A percentile compares a stretch with the other conserved stretches of the same genome.
Conservation (phyloP, 2,113 vertebrate species). For the rat (Rattus norvegicus) region DNA sequence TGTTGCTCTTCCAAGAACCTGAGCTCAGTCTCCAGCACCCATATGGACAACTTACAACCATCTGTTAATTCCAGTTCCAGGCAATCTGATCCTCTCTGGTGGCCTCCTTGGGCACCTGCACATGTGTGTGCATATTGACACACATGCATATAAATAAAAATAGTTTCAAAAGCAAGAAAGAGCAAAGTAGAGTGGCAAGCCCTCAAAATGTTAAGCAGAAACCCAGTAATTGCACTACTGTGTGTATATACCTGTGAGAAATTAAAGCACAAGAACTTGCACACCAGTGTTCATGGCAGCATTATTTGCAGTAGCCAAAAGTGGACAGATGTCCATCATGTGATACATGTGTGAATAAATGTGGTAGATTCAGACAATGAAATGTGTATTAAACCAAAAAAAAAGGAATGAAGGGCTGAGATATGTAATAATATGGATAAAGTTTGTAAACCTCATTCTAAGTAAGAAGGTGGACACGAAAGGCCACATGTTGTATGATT, state of each 20-base stretch:
- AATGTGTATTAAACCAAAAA: background rate
- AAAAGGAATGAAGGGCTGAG: background rate
- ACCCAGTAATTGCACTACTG: background rate
- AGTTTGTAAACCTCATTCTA: background rate
- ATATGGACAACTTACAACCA: no score
- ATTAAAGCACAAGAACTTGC: background rate
- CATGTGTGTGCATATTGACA: background rate
- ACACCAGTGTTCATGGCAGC: background rate
- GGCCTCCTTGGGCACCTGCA: background rate
- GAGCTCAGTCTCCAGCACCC: background rate
- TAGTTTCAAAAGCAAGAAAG: background rate
- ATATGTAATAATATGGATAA: background rate
- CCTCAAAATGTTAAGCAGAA: background rate
- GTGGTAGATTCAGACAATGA: background rate
- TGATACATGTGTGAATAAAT: background rate
- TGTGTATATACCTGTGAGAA: background rate
- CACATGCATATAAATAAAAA: background rate
- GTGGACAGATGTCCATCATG: background rate
- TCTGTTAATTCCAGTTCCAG: background rate
- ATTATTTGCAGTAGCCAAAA: background rate
- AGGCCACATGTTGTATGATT: background rate
- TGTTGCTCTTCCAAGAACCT: background rate
- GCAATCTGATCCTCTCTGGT: no score
- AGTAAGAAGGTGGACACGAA: background rate
- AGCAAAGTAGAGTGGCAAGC: background rate